These are phyloP conservation scores for Sarcophaga subvicina DNA, from an alignment of 2,888 invertebrate species.

Conservation along the genomic window DNA sequence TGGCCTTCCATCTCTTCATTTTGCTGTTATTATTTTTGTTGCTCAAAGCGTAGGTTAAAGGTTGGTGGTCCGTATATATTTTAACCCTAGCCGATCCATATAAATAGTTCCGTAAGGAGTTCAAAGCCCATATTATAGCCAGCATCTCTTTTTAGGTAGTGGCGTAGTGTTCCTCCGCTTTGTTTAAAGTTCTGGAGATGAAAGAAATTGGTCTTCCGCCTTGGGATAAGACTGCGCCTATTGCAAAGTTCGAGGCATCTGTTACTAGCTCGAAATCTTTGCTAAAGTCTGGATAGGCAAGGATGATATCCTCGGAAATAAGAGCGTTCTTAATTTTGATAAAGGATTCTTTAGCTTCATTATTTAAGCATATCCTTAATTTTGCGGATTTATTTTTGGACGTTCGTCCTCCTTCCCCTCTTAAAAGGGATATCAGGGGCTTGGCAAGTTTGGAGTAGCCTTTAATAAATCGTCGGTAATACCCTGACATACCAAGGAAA, in stretches of 20 bases:
- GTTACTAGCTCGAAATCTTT: constrained; percentile 41
- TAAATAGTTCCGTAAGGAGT: constrained; percentile 38
- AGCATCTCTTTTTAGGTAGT: constrained; percentile 41
- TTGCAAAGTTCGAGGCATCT: constrained; percentile 37
- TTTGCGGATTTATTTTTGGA: not conserved
- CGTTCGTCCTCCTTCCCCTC: constrained; percentile 1
- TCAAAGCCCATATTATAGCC: constrained; percentile 50
- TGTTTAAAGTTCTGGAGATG: constrained; percentile 47
- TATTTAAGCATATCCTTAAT: not conserved
- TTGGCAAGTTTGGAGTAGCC: constrained; percentile 45
- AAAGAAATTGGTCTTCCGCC: constrained; percentile 46
- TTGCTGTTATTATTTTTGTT: constrained; percentile 37
- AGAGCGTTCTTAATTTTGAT: constrained; percentile 20
- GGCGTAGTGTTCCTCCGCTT: constrained; percentile 55
- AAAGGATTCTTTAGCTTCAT: constrained; percentile 15
- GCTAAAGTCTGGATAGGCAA: constrained; percentile 26
- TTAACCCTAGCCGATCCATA: constrained; percentile 37
- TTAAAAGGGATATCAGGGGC: constrained; percentile 43
- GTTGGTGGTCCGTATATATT: constrained; percentile 49
- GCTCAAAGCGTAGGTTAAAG: constrained; percentile 26
- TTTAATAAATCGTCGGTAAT: constrained; percentile 25
- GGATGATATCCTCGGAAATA: constrained; percentile 21
- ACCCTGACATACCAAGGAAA: constrained; percentile 61
- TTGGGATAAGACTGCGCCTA: constrained; percentile 44
- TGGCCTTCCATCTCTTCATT: constrained; percentile 46